Conservation (phyloP, 1,140 invertebrate species). For the Steinernema feltiae region DNA sequence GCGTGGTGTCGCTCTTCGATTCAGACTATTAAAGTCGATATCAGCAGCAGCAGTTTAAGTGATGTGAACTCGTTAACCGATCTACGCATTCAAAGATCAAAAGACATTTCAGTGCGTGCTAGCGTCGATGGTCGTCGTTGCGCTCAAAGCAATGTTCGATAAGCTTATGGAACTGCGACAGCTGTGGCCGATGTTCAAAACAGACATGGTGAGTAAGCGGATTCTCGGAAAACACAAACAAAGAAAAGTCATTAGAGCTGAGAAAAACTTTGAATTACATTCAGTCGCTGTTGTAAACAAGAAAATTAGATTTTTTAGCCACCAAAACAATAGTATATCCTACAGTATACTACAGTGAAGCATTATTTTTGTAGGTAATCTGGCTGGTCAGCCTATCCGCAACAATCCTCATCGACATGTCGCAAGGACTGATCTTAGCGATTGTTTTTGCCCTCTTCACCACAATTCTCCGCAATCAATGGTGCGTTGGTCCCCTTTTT, state of each 20-base stretch:
- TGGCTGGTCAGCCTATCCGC: slow-evolving; percentile 48
- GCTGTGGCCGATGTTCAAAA: slow-evolving; percentile 55
- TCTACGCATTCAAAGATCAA: neutral
- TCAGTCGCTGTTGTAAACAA: too few species aligned
- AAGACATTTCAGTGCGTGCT: slow-evolving; percentile 53
- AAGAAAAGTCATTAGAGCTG: too few species aligned
- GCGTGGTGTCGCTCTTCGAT: too few species aligned
- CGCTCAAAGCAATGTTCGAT: slow-evolving; percentile 43
- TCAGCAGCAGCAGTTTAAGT: too few species aligned
- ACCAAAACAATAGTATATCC: too few species aligned
- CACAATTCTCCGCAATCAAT: slow-evolving; percentile 51
- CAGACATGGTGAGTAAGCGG: slow-evolving; percentile 44
- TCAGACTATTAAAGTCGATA: neutral
- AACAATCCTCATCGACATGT: slow-evolving; percentile 53
- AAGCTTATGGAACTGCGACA: slow-evolving; percentile 46
- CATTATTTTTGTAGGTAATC: slow-evolving; percentile 38
- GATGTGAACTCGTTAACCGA: too few species aligned
- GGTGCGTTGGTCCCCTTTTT: slow-evolving; percentile 29
- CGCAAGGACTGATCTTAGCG: slow-evolving; percentile 45
- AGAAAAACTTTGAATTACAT: too few species aligned
- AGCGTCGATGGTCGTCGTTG: slow-evolving; percentile 52
- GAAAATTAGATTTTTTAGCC: too few species aligned
- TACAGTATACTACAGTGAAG: too few species aligned
- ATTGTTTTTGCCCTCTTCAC: slow-evolving; percentile 53
- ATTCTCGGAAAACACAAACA: neutral